Evolutionary conservation across 2,113 vertebrate species (phyloP).

Genomic region (Hucho hucho): DNA sequence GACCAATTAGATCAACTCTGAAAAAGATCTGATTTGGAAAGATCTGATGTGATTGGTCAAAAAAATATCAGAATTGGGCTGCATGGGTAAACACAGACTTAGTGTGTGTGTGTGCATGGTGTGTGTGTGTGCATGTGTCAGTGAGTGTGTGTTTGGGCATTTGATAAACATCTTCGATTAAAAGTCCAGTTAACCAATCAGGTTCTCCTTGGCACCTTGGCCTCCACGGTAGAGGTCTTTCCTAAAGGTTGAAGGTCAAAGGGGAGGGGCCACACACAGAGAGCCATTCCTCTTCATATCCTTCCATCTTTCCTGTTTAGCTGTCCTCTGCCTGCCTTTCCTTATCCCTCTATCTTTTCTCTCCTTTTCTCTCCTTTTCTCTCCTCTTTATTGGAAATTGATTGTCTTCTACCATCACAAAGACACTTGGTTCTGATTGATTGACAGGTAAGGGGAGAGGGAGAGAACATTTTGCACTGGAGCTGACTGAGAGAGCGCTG

Average conservation of each 20-base stretch:
- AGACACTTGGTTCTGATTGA: slow-evolving; percentile 84
- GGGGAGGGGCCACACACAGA: slow-evolving; percentile 18
- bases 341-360: slow-evolving; percentile 42
- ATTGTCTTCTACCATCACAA: slow-evolving; percentile 86
- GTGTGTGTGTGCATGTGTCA: too few species aligned
- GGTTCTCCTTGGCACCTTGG: slow-evolving; percentile 32
- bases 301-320: slow-evolving; percentile 48
- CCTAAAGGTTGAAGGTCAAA: slow-evolving; percentile 56
- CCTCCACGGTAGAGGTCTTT: slow-evolving; percentile 58
- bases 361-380: slow-evolving; percentile 19
- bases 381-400: slow-evolving; percentile 74
- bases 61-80: too few species aligned
- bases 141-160: slow-evolving; percentile 33
- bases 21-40: too few species aligned
- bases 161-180: slow-evolving; percentile 69
- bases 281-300: slow-evolving; percentile 43
- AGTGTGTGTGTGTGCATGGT: too few species aligned
- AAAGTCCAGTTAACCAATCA: slow-evolving; percentile 66
- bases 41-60: too few species aligned
- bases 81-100: too few species aligned
- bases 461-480: slow-evolving; percentile 65
- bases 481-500: slow-evolving; percentile 35
- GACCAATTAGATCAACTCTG: too few species aligned
- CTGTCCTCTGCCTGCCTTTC: slow-evolving; percentile 12
- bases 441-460: slow-evolving; percentile 71